Evolutionary conservation across 2,888 invertebrate genomes (phyloP).

Genomic region (Glaucopsyche alexis): DNA sequence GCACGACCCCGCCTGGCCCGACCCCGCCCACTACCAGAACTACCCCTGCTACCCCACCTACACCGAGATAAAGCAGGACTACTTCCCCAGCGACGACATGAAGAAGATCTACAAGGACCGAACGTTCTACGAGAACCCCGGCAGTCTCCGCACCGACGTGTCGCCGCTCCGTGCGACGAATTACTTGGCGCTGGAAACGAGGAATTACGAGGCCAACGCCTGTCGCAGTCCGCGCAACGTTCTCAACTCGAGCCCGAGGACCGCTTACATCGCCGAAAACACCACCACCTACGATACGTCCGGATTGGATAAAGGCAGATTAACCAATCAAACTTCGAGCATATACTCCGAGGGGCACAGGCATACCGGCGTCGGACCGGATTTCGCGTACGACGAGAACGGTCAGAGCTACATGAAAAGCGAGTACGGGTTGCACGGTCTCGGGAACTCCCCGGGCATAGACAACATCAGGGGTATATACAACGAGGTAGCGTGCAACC

Average conservation of each 20-base stretch:
- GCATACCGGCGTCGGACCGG: slow-evolving; percentile 52
- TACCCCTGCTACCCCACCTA: slow-evolving; percentile 71
- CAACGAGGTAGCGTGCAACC: slow-evolving; percentile 53
- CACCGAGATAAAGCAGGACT: slow-evolving; percentile 68
- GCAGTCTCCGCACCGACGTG: slow-evolving; percentile 53
- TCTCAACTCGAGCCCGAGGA: slow-evolving; percentile 60
- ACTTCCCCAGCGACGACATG: slow-evolving; percentile 52
- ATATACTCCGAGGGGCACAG: slow-evolving; percentile 60
- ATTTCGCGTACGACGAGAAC: slow-evolving; percentile 61
- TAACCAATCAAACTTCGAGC: slow-evolving; percentile 45
- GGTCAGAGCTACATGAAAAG: slow-evolving; percentile 56
- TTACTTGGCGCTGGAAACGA: slow-evolving; percentile 54
- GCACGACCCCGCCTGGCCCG: slow-evolving; percentile 78
- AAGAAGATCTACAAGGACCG: slow-evolving; percentile 54
- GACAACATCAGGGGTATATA: slow-evolving; percentile 58
- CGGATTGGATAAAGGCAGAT: slow-evolving; percentile 48
- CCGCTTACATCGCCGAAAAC: slow-evolving; percentile 54
- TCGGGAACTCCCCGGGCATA: slow-evolving; percentile 56
- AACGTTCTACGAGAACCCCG: slow-evolving; percentile 67
- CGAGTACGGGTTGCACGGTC: slow-evolving; percentile 59
- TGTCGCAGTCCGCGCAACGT: slow-evolving; percentile 62
- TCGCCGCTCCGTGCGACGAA: slow-evolving; percentile 59
- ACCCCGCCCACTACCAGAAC: slow-evolving; percentile 60
- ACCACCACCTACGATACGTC: slow-evolving; percentile 56
- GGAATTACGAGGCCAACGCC: slow-evolving; percentile 57